These are phyloP conservation scores for Oreochromis aureus DNA, from an alignment of 2,113 vertebrate species.

Conservation along the genomic window DNA sequence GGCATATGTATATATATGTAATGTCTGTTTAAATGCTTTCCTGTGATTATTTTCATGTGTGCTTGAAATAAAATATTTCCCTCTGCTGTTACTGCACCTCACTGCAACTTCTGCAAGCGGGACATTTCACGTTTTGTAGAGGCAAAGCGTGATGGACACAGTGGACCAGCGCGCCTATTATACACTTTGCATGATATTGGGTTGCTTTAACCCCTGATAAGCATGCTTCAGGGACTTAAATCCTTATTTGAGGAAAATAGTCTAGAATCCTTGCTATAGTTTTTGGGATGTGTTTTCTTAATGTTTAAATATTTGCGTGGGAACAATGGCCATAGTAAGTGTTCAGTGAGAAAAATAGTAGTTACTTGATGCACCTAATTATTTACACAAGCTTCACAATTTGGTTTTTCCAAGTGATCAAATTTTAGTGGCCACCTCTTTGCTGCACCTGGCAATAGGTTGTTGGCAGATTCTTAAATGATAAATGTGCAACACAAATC, in stretches of 20 bases:
- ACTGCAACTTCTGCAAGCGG: neutral
- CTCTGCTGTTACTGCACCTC: neutral
- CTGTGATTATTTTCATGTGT: neutral
- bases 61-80: neutral
- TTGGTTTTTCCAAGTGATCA: neutral
- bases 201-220: neutral
- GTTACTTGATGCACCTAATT: neutral
- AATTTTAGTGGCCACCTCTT: neutral
- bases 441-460: neutral
- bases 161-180: rapidly evolving
- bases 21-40: neutral
- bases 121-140: neutral
- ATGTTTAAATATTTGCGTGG: neutral
- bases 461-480: conserved; percentile 2
- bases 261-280: neutral
- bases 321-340: neutral
- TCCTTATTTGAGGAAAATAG: neutral
- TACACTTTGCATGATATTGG: neutral
- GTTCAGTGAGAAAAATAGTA: neutral
- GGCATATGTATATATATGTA: neutral
- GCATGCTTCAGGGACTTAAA: neutral
- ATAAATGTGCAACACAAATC: conserved; percentile 19
- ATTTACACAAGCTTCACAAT: neutral
- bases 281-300: neutral
- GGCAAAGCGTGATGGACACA: neutral